phyloP scores from a whole-genome alignment of 2,888 invertebrate genomes.

The Odontothrips loti region DNA sequence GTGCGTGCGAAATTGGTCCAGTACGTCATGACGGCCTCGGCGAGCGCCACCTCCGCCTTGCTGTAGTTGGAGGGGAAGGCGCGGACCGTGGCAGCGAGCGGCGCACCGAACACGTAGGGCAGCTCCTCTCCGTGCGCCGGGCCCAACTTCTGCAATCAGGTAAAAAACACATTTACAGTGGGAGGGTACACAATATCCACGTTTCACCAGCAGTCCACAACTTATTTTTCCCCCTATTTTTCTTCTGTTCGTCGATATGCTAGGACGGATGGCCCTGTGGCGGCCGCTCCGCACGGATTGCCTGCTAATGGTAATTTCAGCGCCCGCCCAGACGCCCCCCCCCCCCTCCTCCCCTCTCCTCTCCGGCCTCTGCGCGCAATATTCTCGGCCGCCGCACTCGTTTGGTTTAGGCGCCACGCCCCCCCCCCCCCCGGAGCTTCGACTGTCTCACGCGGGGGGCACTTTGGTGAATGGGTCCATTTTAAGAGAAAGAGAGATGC shows the following conservation, averaged over 20 bases:
- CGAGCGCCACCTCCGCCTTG: constrained; percentile 34
- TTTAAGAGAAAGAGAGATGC: neutral
- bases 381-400: too few species aligned
- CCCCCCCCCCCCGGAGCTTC: too few species aligned
- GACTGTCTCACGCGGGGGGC: neutral
- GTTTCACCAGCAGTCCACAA: too few species aligned
- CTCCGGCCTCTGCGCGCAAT: too few species aligned
- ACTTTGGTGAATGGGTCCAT: constrained; percentile 10
- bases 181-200: too few species aligned
- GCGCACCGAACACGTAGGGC: constrained; percentile 35
- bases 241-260: too few species aligned
- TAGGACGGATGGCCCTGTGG: too few species aligned
- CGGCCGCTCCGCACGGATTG: neutral
- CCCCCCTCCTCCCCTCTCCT: too few species aligned
- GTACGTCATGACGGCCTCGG: constrained; percentile 35
- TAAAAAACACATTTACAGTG: too few species aligned
- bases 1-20: constrained; percentile 35
- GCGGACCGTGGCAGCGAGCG: constrained; percentile 34
- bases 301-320: neutral
- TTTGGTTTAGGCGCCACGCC: too few species aligned
- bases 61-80: constrained; percentile 36
- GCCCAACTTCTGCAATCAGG: constrained; percentile 34
- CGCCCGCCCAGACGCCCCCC: neutral
- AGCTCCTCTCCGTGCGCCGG: constrained; percentile 35
- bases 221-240: too few species aligned